Evolutionary conservation across 2,888 invertebrate species (phyloP), one percentile per base, ranked within the genome.

Genomic region (Chrysolina oricalcia): DNA sequence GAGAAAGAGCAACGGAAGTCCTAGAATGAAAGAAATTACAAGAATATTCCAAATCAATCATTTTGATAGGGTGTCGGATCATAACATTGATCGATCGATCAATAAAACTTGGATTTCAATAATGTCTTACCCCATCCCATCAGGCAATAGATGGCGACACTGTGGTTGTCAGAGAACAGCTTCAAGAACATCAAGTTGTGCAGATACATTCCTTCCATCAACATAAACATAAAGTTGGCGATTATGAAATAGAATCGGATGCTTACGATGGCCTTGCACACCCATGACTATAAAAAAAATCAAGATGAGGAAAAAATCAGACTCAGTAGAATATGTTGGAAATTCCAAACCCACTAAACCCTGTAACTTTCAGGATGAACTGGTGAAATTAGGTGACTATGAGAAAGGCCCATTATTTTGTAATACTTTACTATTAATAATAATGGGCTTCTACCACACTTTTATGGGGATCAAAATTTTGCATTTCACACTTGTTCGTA

Each of bases 191-290:
- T 91, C 65, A 94, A 89, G 86, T 92, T 93, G 85, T 93, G 93
- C 11, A 94, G 89, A 85, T 94, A 94, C 2, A 93, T 88, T 0
- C 93, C 93, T 87, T 94, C 94, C 91, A 93, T 92, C 63, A 93
- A 88, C 73, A 94, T 91, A 91, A 93, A 92, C 81, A 91, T 90
- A 85, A 93, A 94, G 87, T 93, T 94, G 11, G 93, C 92, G 72
- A 92, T 88, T 72, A 93, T 90, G 79, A 91, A 91, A 86, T 93
- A 94, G 85, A 92, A 91, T 89, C 92, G 92, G 0, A 91, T 79
- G 72, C 91, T 91, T 35, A 91, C 91, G 56, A 93, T 89, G 11
- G 91, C 85, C 86, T 93, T 93, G 85, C 94, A 94, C 59, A 91
- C 86, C 92, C 93, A 93, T 74, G 90, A 91, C 92, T 93, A 83